Evolutionary conservation across 2,888 invertebrate genomes (phyloP), one percentile per base, ranked within the genome.

Genomic region (Dicycla oo): DNA sequence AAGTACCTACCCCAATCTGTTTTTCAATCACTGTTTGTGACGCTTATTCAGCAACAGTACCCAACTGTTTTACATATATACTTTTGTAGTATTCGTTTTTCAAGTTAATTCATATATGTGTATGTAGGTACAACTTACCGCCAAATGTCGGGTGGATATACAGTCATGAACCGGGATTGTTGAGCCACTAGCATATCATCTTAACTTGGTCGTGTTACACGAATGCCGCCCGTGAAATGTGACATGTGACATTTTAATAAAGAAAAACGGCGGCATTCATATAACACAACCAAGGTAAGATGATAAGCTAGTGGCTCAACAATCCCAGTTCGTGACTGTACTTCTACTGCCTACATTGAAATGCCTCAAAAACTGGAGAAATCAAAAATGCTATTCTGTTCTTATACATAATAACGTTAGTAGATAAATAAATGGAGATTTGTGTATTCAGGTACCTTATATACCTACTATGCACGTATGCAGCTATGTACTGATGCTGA

Each of bases 401-500:
- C 23, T 40, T 58, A 18, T 5, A 10, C 23, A 15, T 58, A n/a
- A 57, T 23, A 45, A 54, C 26, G 18, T 58, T 10, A 40, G 6
- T 15, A 11, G 15, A 5, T 49, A 43, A 6, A 51, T 20, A 26
- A 2, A 54, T 18, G 4, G 45, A n/a, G 0, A 53, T 15, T 30
- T 57, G 20, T 26, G 23, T 30, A 53, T 30, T 23, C 34, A 45
- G 11, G 18, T 51, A 58, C 51, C 10, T 49, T 15, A 26, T 43
- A 26, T 49, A 34, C 5, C 7, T 30, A 45, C 7, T n/a, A n/a
- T n/a, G n/a, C n/a, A n/a, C n/a, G n/a, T n/a, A 51, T 49, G 20
- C 23, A 43, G 30, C 34, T 54, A 58, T 58, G 40, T 62, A 20
- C 38, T 61, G 23, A 49, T 62, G 23, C 38, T 61, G 23, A 49